These are phyloP conservation scores for Trichosurus vulpecula DNA, from an alignment of 2,797 vertebrate genomes.

Conservation along the genomic window DNA sequence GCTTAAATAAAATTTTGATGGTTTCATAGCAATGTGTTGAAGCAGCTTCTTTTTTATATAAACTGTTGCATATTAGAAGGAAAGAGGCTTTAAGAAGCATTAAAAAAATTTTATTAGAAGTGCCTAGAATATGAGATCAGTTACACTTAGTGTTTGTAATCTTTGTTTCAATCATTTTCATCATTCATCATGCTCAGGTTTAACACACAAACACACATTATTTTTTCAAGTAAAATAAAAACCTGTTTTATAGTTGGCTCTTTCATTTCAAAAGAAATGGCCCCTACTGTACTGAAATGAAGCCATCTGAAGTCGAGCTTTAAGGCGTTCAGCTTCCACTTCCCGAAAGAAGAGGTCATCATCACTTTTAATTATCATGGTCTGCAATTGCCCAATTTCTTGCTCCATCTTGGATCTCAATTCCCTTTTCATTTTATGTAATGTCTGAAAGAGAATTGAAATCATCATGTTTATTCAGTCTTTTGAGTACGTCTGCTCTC, in stretches of 20 bases:
- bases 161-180: not conserved
- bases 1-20: not conserved
- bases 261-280: slow-evolving; percentile 79
- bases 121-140: not conserved
- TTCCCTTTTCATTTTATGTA: slow-evolving; percentile 92
- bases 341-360: slow-evolving; percentile 92
- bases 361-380: slow-evolving; percentile 89
- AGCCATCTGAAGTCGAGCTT: slow-evolving; percentile 89
- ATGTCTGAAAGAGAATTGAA: slow-evolving; percentile 84
- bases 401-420: slow-evolving; percentile 93
- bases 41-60: not conserved
- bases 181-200: not conserved
- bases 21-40: not conserved
- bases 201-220: not conserved
- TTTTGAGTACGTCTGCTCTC: not conserved
- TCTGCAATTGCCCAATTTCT: slow-evolving; percentile 93
- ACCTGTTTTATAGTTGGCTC: not conserved
- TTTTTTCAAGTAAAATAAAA: not conserved
- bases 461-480: not conserved
- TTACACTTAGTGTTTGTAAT: not conserved
- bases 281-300: slow-evolving; percentile 92
- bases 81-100: not conserved
- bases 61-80: not conserved
- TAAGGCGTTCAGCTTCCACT: slow-evolving; percentile 91
- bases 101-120: not conserved